phyloP scores from a whole-genome alignment of 2,888 invertebrate species.

The Lithosia quadra region DNA sequence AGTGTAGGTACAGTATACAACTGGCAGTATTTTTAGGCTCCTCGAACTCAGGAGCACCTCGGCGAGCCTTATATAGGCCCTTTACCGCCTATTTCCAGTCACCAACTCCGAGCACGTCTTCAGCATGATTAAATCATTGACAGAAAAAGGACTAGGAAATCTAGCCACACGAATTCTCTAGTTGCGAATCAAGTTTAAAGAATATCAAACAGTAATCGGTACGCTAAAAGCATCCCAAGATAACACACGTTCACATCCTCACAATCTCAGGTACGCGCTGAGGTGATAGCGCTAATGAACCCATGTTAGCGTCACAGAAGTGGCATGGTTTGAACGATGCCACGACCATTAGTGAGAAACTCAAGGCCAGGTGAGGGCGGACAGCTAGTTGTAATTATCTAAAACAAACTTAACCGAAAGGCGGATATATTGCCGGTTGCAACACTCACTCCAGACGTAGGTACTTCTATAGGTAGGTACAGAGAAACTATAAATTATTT shows the following conservation, averaged over 20 bases:
- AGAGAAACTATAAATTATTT: slow-evolving; percentile 37
- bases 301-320: slow-evolving; percentile 80
- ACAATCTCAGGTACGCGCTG: slow-evolving; percentile 67
- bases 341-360: slow-evolving; percentile 72
- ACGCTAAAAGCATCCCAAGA: slow-evolving; percentile 81
- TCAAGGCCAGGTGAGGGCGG: slow-evolving; percentile 75
- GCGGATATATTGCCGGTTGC: slow-evolving; percentile 59
- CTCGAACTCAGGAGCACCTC: neutral
- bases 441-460: slow-evolving; percentile 40
- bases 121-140: slow-evolving; percentile 31
- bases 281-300: slow-evolving; percentile 84
- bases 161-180: slow-evolving; percentile 60
- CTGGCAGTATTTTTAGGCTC: neutral
- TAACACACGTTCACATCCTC: slow-evolving; percentile 71
- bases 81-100: neutral
- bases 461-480: slow-evolving; percentile 32
- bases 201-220: slow-evolving; percentile 70
- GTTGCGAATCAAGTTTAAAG: slow-evolving; percentile 56
- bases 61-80: neutral
- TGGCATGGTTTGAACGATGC: slow-evolving; percentile 78
- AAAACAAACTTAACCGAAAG: slow-evolving; percentile 67
- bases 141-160: slow-evolving; percentile 60
- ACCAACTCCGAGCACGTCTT: neutral
- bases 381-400: slow-evolving; percentile 79
- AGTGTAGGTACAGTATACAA: neutral